Evolutionary conservation across 2,113 vertebrate species (phyloP).

Genomic region (Pipra filicauda): DNA sequence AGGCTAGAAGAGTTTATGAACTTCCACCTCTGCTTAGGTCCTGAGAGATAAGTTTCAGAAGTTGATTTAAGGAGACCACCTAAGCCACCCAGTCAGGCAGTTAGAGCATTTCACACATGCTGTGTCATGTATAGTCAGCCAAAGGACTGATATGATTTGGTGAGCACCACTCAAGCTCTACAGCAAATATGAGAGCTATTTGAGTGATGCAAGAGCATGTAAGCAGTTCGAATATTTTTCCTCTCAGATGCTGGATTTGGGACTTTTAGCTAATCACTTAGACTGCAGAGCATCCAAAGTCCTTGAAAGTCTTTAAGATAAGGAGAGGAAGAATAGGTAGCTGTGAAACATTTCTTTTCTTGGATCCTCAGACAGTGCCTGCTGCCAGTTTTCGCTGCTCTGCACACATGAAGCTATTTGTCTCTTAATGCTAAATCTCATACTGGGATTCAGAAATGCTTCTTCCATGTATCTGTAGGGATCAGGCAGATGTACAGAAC

Average conservation of each 20-base stretch:
- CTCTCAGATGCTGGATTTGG: neutral
- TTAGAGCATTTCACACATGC: neutral
- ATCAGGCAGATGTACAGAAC: neutral
- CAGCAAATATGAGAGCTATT: neutral
- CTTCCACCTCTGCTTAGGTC: neutral
- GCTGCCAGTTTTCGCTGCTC: conserved; percentile 22
- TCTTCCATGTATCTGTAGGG: neutral
- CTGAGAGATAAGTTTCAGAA: neutral
- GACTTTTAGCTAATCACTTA: neutral
- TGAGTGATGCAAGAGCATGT: neutral
- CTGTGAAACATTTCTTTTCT: conserved; percentile 15
- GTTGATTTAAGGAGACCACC: neutral
- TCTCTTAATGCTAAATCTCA: neutral
- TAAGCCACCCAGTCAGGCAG: neutral
- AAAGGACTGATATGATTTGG: neutral
- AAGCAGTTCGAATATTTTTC: neutral
- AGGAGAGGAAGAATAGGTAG: neutral
- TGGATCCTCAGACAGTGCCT: neutral
- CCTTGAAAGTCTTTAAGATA: conserved; percentile 21
- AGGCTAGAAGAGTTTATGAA: neutral
- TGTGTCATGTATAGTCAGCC: neutral
- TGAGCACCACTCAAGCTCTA: neutral
- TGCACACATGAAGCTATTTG: neutral
- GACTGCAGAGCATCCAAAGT: neutral
- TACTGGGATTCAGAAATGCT: neutral